phyloP scores from a whole-genome alignment of 2,797 vertebrate genomes.

The Chanos chanos region DNA sequence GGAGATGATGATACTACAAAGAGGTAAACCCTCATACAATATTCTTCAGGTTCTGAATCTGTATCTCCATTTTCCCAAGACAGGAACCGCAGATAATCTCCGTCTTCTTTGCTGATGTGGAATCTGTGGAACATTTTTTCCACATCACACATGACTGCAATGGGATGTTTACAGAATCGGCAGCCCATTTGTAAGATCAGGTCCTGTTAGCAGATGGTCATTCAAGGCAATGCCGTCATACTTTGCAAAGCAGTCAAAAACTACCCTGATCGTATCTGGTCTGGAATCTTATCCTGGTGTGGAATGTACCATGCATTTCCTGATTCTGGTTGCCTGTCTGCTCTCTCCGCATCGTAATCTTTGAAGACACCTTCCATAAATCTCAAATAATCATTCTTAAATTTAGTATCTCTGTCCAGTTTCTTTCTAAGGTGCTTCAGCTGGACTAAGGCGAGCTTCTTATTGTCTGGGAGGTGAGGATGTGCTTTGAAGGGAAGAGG shows the following conservation, averaged over 20 bases:
- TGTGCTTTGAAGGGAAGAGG: not conserved
- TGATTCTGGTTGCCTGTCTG: not conserved
- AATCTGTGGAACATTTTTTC: conserved; percentile 12
- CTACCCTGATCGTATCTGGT: conserved; percentile 3
- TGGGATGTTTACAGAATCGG: not conserved
- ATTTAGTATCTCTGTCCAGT: conserved; percentile 3
- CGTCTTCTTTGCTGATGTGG: conserved; percentile 5
- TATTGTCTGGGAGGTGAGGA: conserved; percentile 2
- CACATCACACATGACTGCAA: conserved; percentile 6
- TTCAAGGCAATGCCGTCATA: conserved; percentile 1
- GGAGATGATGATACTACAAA: conserved; percentile 19
- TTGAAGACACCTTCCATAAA: conserved; percentile 24
- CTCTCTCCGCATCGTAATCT: conserved; percentile 15
- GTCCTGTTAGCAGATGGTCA: not conserved
- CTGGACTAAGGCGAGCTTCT: not conserved
- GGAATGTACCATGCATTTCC: not conserved
- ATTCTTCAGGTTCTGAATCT: conserved; percentile 15
- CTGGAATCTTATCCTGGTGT: conserved; percentile 9
- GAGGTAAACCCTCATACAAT: conserved; percentile 20
- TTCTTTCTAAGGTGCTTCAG: conserved; percentile 1
- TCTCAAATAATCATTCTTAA: not conserved
- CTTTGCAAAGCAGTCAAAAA: not conserved
- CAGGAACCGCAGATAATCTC: conserved; percentile 15
- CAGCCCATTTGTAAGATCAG: conserved; percentile 15
- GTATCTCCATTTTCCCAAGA: conserved; percentile 9